Percentiles rank a stretch among this genome's conserved stretches.
Conservation (phyloP, 2,797 vertebrate genomes). For the Chromis chromis region DNA sequence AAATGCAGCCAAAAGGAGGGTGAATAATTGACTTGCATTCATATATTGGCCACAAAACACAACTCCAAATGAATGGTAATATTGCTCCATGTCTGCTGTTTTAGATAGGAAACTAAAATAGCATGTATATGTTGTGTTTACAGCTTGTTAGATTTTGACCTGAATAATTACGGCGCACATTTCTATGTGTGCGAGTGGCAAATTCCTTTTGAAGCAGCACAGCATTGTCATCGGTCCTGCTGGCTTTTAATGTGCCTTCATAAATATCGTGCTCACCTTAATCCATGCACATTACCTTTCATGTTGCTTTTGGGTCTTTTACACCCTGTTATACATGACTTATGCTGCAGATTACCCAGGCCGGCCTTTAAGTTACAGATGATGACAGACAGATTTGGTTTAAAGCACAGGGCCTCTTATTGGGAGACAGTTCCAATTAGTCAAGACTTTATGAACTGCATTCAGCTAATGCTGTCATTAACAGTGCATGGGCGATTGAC, state of each 20-base stretch:
- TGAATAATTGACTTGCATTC: neutral
- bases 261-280: constrained; percentile 31
- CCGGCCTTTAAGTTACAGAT: constrained; percentile 26
- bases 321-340: constrained; percentile 39
- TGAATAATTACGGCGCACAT: neutral
- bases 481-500: constrained; percentile 57
- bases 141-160: neutral
- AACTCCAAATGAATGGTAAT: neutral
- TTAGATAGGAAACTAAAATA: neutral
- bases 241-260: constrained; percentile 12
- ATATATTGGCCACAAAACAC: neutral
- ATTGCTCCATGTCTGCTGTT: neutral
- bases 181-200: neutral
- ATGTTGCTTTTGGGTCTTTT: constrained; percentile 40
- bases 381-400: constrained; percentile 43
- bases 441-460: constrained; percentile 65
- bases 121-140: neutral
- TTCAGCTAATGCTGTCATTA: constrained; percentile 60
- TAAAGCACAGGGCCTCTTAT: constrained; percentile 46
- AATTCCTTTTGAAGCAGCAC: constrained; percentile 1
- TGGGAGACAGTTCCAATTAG: constrained; percentile 56
- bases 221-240: constrained; percentile 7
- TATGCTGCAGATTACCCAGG: constrained; percentile 17
- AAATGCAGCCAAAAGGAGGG: neutral
- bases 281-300: constrained; percentile 35